phyloP scores from a whole-genome alignment of 2,888 invertebrate species.

The Peribatodes rhomboidaria region DNA sequence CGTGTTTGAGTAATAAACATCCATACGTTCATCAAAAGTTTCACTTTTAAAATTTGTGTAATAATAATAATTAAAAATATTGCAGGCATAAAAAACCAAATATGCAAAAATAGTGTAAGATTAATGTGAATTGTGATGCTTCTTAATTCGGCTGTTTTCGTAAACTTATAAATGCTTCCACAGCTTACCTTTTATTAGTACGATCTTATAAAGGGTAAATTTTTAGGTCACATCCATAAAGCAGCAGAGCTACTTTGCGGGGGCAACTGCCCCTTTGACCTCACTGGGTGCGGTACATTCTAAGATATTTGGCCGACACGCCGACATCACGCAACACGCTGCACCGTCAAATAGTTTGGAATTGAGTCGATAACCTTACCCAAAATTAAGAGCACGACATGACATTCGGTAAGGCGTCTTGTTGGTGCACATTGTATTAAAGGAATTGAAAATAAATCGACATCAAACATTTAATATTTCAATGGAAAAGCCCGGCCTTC shows the following conservation, averaged over 20 bases:
- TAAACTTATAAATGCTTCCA: no score
- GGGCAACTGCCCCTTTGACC: constrained; percentile 22
- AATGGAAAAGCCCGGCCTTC: no score
- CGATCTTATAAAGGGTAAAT: no score
- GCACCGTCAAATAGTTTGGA: constrained; percentile 55
- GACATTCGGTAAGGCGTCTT: constrained; percentile 48
- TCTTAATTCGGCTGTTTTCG: no score
- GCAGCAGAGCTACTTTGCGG: neutral
- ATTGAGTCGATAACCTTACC: constrained; percentile 69
- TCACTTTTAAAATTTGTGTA: no score
- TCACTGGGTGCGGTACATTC: constrained; percentile 50
- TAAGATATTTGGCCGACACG: constrained; percentile 58
- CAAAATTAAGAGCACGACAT: constrained; percentile 69
- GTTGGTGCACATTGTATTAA: constrained; percentile 21
- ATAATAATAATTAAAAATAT: no score
- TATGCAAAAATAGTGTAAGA: no score
- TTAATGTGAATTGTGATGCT: no score
- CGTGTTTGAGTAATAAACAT: no score
- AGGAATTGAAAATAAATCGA: neutral
- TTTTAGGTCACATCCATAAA: neutral
- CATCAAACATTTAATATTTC: neutral
- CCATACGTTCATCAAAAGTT: no score
- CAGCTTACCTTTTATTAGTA: no score
- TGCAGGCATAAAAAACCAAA: no score
- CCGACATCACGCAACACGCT: constrained; percentile 58